phyloP scores from a whole-genome alignment of 2,113 vertebrate species.

The Desmodus rotundus region DNA sequence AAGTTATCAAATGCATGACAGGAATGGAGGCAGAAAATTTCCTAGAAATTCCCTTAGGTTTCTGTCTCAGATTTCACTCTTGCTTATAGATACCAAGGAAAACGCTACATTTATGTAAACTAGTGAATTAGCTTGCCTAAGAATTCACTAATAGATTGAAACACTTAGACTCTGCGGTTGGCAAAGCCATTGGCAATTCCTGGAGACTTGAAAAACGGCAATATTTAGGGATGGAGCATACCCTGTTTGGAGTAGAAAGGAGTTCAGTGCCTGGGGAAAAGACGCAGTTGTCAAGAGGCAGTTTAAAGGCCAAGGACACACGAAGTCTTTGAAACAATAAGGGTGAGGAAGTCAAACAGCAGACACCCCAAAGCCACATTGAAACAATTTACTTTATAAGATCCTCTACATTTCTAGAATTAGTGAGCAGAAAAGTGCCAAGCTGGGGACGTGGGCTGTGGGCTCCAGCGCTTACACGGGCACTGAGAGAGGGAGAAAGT shows the following conservation, averaged over 20 bases:
- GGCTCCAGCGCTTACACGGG: background rate
- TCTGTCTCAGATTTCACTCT: conserved; percentile 3
- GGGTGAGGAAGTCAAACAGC: conserved; percentile 60
- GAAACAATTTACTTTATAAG: conserved; percentile 61
- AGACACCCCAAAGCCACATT: conserved; percentile 53
- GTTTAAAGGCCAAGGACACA: conserved; percentile 50
- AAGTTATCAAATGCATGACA: conserved; percentile 24
- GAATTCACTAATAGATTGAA: background rate
- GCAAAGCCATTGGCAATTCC: conserved; percentile 40
- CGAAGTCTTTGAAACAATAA: conserved; percentile 46
- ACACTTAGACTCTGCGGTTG: conserved; percentile 22
- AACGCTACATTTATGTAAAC: background rate
- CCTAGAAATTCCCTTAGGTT: background rate
- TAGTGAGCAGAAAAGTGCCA: conserved; percentile 31
- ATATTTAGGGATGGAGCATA: background rate
- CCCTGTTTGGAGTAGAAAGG: background rate
- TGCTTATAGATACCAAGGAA: conserved; percentile 16
- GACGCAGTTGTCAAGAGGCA: conserved; percentile 32
- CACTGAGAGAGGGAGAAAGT: conserved; percentile 17
- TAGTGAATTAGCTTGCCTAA: background rate
- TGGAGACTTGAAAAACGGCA: background rate
- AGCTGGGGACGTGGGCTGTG: conserved; percentile 31
- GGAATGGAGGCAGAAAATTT: background rate
- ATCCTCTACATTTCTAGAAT: conserved; percentile 50
- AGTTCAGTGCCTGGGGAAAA: conserved; percentile 28